Percentiles rank a stretch among this genome's conserved stretches.
These are phyloP conservation scores for Escarpia spicata DNA, from an alignment of 2,888 invertebrate species.

Conservation along the genomic window DNA sequence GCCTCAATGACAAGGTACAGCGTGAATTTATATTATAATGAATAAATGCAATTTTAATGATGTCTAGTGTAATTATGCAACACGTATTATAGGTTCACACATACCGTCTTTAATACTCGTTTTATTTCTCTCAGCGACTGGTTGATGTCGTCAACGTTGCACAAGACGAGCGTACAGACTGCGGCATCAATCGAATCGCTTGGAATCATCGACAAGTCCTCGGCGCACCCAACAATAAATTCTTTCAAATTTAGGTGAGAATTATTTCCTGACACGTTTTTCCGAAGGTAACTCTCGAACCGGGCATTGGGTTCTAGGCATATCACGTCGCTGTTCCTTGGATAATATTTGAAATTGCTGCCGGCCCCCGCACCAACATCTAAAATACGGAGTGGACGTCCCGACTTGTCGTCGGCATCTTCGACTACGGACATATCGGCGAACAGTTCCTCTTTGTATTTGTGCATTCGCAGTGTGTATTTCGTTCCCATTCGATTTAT, in stretches of 20 bases:
- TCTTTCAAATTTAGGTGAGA: slow-evolving; percentile 44
- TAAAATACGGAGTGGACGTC: neutral
- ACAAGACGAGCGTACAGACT: slow-evolving; percentile 53
- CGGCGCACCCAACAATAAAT: slow-evolving; percentile 50
- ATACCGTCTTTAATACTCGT: slow-evolving; percentile 55
- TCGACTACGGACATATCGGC: neutral
- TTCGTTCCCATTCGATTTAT: neutral
- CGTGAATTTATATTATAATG: no score
- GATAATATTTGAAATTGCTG: slow-evolving; percentile 52
- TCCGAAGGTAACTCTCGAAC: slow-evolving; percentile 44
- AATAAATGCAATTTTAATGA: no score
- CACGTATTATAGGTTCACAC: neutral
- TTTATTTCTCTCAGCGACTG: slow-evolving; percentile 50
- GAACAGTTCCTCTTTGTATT: neutral
- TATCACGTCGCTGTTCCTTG: slow-evolving; percentile 41
- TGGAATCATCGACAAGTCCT: slow-evolving; percentile 49
- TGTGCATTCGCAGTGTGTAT: neutral
- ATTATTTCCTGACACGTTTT: slow-evolving; percentile 39
- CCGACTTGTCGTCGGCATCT: neutral
- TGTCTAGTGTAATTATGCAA: no score
- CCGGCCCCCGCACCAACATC: slow-evolving; percentile 53
- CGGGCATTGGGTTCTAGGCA: slow-evolving; percentile 55
- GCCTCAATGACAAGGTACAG: no score
- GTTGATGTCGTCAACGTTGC: slow-evolving; percentile 47
- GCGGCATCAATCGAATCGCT: slow-evolving; percentile 53